A percentile compares a stretch with the other conserved stretches of the same genome.
phyloP scores from a whole-genome alignment of 2,113 vertebrate species.

The Pluvianellus socialis region DNA sequence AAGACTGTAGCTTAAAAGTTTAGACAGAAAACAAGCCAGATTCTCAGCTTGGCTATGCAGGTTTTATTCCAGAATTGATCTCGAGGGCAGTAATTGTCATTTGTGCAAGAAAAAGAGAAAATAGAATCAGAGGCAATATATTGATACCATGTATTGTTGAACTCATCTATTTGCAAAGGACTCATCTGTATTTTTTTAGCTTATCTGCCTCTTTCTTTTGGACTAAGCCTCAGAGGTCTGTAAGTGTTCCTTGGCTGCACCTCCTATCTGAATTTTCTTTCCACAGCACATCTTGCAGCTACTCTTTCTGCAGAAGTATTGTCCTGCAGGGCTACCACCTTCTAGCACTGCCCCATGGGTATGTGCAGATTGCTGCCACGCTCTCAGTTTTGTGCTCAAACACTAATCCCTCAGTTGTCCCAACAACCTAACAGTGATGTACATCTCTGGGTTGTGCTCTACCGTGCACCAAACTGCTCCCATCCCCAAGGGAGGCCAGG shows the following conservation, averaged over 20 bases:
- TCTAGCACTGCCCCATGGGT: fast-evolving
- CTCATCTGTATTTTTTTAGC: neutral
- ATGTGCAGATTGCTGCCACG: neutral
- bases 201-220: neutral
- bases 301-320: neutral
- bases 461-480: neutral
- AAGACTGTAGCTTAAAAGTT: neutral
- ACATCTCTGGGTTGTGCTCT: neutral
- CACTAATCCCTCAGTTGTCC: neutral
- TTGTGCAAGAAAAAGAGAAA: neutral
- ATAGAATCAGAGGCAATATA: neutral
- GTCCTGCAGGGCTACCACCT: neutral
- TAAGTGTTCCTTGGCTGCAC: neutral
- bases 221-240: neutral
- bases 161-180: neutral
- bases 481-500: neutral
- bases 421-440: too few species aligned
- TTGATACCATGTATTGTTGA: neutral
- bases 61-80: neutral
- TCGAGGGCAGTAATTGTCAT: neutral
- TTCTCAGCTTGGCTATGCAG: neutral
- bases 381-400: neutral
- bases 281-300: neutral
- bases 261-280: neutral
- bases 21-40: neutral